phyloP scores from a whole-genome alignment of 2,888 invertebrate species.

The Hypomecis atomaria region DNA sequence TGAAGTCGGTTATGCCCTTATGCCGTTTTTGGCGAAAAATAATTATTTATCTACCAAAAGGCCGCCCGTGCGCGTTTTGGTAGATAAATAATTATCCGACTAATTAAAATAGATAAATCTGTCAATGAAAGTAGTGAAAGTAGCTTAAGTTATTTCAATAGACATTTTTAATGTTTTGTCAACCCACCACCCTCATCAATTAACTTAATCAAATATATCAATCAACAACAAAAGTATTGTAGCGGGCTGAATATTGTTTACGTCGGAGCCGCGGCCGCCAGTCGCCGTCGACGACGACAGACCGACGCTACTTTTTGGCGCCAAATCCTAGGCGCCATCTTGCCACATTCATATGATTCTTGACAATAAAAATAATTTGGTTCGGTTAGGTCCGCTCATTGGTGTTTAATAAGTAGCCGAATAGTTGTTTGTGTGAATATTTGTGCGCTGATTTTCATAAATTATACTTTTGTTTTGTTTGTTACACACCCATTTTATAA shows the following conservation, averaged over 20 bases:
- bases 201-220: slow-evolving; percentile 44
- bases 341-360: slow-evolving; percentile 69
- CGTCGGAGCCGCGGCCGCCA: slow-evolving; percentile 43
- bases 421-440: slow-evolving; percentile 36
- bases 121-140: background rate
- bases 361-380: slow-evolving; percentile 74
- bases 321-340: slow-evolving; percentile 54
- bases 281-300: slow-evolving; percentile 47
- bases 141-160: background rate
- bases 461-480: slow-evolving; percentile 34
- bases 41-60: too few relatives aligned
- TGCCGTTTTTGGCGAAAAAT: too few relatives aligned
- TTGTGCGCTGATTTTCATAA: slow-evolving; percentile 34
- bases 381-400: slow-evolving; percentile 54
- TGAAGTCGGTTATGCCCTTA: too few relatives aligned
- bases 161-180: background rate
- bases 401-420: slow-evolving; percentile 50
- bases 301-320: slow-evolving; percentile 68
- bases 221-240: slow-evolving; percentile 55
- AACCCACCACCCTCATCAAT: slow-evolving; percentile 17
- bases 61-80: too few relatives aligned
- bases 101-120: too few relatives aligned
- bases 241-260: slow-evolving; percentile 53
- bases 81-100: too few relatives aligned
- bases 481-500: background rate